Evolutionary conservation across 2,797 vertebrate genomes (phyloP).

Genomic region (Sebastiscus tertius): DNA sequence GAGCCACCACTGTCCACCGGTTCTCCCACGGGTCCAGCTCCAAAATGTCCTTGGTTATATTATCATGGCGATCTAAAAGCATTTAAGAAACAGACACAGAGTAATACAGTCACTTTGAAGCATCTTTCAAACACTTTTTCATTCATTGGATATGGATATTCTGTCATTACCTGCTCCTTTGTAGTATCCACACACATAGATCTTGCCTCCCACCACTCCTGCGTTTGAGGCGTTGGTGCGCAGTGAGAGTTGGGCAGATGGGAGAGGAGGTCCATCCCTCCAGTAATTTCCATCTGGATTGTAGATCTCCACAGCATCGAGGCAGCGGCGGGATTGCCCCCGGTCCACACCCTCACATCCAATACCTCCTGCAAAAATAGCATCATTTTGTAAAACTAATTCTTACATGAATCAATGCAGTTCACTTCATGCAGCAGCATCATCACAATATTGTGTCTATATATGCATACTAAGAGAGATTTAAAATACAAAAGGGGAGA

Average conservation of each 20-base stretch:
- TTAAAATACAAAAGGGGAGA: not conserved
- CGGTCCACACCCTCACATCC: conserved; percentile 91
- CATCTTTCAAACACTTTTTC: not conserved
- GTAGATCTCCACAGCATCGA: conserved; percentile 95
- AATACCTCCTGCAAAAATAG: conserved; percentile 88
- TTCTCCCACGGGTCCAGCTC: conserved; percentile 94
- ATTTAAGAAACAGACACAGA: conserved; percentile 2
- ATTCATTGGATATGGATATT: not conserved
- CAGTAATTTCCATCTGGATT: conserved; percentile 93
- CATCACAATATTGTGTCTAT: not conserved
- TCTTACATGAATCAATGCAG: not conserved
- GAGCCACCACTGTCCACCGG: conserved; percentile 91
- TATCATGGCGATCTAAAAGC: conserved; percentile 91
- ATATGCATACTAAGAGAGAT: not conserved
- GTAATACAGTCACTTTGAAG: not conserved
- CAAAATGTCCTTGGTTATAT: conserved; percentile 95
- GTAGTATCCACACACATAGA: conserved; percentile 97
- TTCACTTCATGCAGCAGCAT: not conserved
- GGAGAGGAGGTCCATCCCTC: conserved; percentile 92
- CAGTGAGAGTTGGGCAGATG: conserved; percentile 91
- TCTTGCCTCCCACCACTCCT: conserved; percentile 91
- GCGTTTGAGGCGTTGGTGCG: conserved; percentile 89
- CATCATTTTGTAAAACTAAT: not conserved
- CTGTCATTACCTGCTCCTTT: conserved; percentile 90
- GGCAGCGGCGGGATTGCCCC: conserved; percentile 94